Evolutionary conservation across 2,888 invertebrate genomes (phyloP).

Genomic region (Drosophila siamana): DNA sequence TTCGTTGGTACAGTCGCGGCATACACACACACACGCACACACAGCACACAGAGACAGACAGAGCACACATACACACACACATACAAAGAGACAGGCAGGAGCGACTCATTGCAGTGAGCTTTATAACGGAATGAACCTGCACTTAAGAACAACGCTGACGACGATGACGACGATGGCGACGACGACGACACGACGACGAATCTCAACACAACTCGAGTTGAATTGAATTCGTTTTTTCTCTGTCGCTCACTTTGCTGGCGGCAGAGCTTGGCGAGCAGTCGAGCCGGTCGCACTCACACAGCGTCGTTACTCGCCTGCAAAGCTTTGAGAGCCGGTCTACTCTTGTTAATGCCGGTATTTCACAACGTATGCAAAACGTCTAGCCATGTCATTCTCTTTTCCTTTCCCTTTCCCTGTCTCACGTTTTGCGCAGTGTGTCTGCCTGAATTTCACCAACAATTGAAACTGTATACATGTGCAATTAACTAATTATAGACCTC

Average conservation of each 20-base stretch:
- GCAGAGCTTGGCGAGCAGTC: neutral
- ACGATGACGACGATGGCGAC: neutral
- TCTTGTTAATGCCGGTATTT: constrained; percentile 43
- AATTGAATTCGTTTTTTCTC: constrained; percentile 1
- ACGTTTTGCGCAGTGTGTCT: neutral
- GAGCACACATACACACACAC: neutral
- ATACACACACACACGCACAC: constrained; percentile 17
- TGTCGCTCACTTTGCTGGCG: too few species aligned
- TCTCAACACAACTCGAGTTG: neutral
- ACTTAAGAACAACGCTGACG: constrained; percentile 15
- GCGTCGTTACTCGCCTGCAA: too few species aligned
- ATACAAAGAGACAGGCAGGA: constrained; percentile 34
- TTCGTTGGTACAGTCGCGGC: constrained; percentile 53
- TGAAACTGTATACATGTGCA: constrained; percentile 59
- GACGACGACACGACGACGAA: neutral
- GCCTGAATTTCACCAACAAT: constrained; percentile 61
- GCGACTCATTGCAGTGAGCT: constrained; percentile 50
- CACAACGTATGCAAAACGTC: constrained; percentile 30
- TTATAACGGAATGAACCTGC: constrained; percentile 58
- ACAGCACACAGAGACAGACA: constrained; percentile 6
- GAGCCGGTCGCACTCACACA: constrained; percentile 4
- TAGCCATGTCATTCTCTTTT: neutral
- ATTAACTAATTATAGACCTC: constrained; percentile 69
- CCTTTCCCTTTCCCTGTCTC: neutral
- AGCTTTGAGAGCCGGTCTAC: constrained; percentile 13